Evolutionary conservation across 2,113 vertebrate genomes (phyloP).

Genomic region (Castor canadensis): DNA sequence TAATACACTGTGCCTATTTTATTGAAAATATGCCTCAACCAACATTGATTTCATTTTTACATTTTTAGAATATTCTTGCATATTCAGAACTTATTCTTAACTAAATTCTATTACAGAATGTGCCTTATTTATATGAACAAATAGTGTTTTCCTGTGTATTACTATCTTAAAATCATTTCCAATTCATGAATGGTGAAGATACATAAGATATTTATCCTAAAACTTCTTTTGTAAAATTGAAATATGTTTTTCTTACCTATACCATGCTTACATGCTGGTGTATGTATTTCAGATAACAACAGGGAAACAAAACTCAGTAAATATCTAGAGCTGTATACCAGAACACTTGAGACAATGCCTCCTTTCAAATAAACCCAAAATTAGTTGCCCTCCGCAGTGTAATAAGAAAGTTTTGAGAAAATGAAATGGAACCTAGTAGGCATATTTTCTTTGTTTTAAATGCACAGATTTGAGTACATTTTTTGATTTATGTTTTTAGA

Average conservation of each 20-base stretch:
- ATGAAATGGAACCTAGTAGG: slow-evolving; percentile 16
- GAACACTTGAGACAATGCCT: not conserved
- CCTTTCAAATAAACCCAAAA: not conserved
- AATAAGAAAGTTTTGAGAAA: slow-evolving; percentile 17
- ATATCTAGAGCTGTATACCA: not conserved
- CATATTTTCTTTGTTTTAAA: slow-evolving; percentile 29
- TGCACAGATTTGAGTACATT: slow-evolving; percentile 1
- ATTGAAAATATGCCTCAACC: slow-evolving; percentile 44
- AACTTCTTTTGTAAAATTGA: slow-evolving; percentile 37
- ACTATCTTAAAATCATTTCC: slow-evolving; percentile 24
- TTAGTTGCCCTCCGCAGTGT: not conserved
- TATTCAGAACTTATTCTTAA: slow-evolving; percentile 26
- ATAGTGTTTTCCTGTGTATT: not conserved
- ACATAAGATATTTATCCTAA: not conserved
- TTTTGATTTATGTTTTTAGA: not conserved
- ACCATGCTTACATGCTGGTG: not conserved
- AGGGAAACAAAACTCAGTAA: not conserved
- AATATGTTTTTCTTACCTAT: not conserved
- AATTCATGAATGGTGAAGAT: slow-evolving; percentile 40
- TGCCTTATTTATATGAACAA: slow-evolving; percentile 5
- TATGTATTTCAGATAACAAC: not conserved
- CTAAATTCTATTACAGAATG: slow-evolving; percentile 5
- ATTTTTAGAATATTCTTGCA: slow-evolving; percentile 33
- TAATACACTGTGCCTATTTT: not conserved
- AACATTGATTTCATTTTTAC: not conserved